Percentiles rank a stretch among this genome's conserved stretches.
phyloP scores from a whole-genome alignment of 2,797 vertebrate genomes.

The Pseudochirops corinnae region DNA sequence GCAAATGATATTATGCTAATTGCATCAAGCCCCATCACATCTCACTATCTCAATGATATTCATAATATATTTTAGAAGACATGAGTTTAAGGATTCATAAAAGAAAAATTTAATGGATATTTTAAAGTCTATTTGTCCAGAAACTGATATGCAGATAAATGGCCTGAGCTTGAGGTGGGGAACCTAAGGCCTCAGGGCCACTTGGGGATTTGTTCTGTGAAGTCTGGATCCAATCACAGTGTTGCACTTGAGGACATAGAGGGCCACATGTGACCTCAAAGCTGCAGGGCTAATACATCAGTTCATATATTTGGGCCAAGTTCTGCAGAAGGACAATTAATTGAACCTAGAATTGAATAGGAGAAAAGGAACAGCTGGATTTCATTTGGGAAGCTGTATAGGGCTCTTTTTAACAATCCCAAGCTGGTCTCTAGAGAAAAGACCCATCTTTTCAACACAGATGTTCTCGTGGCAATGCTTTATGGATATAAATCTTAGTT shows the following conservation, averaged over 20 bases:
- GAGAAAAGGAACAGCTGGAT: neutral
- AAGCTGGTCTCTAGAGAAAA: neutral
- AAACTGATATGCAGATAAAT: neutral
- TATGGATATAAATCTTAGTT: neutral
- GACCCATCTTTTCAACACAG: neutral
- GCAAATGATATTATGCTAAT: neutral
- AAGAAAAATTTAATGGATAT: neutral
- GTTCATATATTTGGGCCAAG: neutral
- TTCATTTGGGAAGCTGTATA: neutral
- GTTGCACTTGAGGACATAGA: no score
- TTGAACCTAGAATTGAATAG: neutral
- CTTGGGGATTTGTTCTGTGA: no score
- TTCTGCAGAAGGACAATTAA: neutral
- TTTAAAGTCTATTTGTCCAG: neutral
- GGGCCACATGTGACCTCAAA: no score
- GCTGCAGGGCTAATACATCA: neutral
- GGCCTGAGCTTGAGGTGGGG: neutral
- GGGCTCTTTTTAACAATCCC: neutral
- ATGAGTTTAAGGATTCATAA: neutral
- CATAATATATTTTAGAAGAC: neutral
- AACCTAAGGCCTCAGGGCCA: no score
- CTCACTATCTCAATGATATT: neutral
- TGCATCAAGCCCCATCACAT: neutral
- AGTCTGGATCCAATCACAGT: no score
- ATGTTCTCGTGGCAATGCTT: neutral